Evolutionary conservation across 1,140 invertebrate species (phyloP).

Genomic region (Lepidurus apus): DNA sequence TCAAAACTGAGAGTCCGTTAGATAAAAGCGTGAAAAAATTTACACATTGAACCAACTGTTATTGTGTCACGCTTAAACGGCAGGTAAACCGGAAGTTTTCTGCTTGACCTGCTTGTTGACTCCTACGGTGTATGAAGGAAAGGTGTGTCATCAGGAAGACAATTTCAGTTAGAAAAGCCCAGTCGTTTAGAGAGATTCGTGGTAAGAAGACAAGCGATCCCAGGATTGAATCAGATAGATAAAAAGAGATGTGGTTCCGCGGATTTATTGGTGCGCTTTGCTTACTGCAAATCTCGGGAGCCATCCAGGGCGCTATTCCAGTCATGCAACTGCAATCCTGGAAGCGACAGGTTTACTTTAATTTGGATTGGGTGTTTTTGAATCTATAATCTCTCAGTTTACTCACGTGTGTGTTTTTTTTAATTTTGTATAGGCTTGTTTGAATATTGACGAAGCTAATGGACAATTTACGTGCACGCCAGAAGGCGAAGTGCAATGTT

Average conservation of each 20-base stretch:
- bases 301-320: not conserved
- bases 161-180: not conserved
- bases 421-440: constrained; percentile 26
- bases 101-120: constrained; percentile 5
- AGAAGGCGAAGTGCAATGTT: constrained; percentile 37
- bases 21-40: not conserved
- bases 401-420: not conserved
- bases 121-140: not conserved
- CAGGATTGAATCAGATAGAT: not conserved
- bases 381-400: not conserved
- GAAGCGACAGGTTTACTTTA: not conserved
- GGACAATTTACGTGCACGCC: constrained; percentile 36
- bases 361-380: not conserved
- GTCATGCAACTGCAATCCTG: constrained; percentile 7
- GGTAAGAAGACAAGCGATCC: not conserved
- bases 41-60: not conserved
- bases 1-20: not conserved
- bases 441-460: not conserved
- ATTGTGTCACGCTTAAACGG: not conserved
- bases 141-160: not conserved
- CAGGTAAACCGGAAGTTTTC: constrained; percentile 17
- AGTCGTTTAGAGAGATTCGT: not conserved
- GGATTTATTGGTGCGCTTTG: not conserved
- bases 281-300: not conserved
- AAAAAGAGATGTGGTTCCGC: not conserved